Evolutionary conservation across 2,888 invertebrate species (phyloP), one percentile per base, ranked within the genome.

Genomic region (Pollenia labialis): DNA sequence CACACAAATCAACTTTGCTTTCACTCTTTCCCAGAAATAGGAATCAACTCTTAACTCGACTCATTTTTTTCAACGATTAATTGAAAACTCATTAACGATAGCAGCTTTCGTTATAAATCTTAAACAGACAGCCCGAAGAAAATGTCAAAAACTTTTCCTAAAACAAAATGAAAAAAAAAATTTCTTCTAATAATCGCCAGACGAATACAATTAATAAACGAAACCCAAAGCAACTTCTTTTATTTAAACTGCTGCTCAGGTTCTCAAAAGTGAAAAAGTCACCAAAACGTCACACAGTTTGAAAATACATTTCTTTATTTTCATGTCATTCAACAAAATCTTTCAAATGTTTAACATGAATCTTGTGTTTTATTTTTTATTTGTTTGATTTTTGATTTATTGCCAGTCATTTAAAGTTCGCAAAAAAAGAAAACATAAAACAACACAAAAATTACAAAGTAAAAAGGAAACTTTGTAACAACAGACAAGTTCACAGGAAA

Each of bases 381-480:
- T 80, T 23, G n/a, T n/a, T n/a, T n/a, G n/a, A n/a, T 23, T 23
- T 23, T 69, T 77, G 81, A 81, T 81, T 87, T 84, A 84, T 87
- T 66, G 62, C 66, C 52, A 60, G 68, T 56, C 54, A 81, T 83
- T 80, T 76, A 50, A 71, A 72, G 56, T 16, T 81, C 4, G 14
- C 40, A 14, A 16, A 64, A 23, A 14, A 48, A 50, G 12, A 2
- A 16, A 42, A 48, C 6, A 6, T 32, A 32, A 32, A 32, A 32
- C 0, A 32, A 32, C 4, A 32, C 32, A 0, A 32, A 32, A 32
- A 32, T 32, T 1, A 32, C 32, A 32, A 32, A 32, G 32, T 6
- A 4, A 32, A 32, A 32, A 32, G 32, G 32, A 32, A 32, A 32
- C 32, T 6, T 32, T 32, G 32, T 32, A 6, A 32, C 32, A 32